Percentiles rank a stretch among this genome's conserved stretches.
phyloP scores from a whole-genome alignment of 2,888 invertebrate species.

The Agonopterix arenella region DNA sequence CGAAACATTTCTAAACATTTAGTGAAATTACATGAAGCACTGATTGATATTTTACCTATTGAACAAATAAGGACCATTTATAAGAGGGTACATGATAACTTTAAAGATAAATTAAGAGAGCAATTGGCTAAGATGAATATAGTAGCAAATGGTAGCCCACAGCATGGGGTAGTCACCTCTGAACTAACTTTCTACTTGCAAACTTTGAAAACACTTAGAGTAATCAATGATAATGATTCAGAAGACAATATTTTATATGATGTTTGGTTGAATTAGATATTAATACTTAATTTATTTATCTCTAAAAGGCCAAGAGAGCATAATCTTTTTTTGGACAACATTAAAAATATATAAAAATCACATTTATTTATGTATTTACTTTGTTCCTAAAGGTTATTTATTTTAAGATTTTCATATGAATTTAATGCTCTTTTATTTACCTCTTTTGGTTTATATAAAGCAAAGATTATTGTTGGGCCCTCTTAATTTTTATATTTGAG shows the following conservation, averaged over 20 bases:
- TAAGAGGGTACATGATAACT: constrained; percentile 87
- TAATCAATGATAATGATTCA: constrained; percentile 84
- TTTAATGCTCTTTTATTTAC: neutral
- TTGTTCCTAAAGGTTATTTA: too few species aligned
- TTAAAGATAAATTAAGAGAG: constrained; percentile 90
- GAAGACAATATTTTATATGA: constrained; percentile 87
- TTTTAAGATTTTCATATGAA: neutral
- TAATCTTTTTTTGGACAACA: too few species aligned
- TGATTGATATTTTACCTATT: constrained; percentile 88
- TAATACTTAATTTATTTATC: too few species aligned
- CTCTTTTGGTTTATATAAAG: neutral
- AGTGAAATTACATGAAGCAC: constrained; percentile 93
- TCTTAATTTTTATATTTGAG: too few species aligned
- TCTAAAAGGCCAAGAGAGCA: too few species aligned
- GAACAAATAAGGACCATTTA: constrained; percentile 87
- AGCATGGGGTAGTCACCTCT: constrained; percentile 95
- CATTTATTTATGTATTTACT: too few species aligned
- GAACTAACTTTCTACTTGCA: constrained; percentile 94
- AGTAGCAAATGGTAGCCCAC: constrained; percentile 96
- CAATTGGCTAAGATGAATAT: constrained; percentile 92
- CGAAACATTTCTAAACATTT: constrained; percentile 92
- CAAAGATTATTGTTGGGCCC: neutral
- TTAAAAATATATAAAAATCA: too few species aligned
- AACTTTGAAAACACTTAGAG: constrained; percentile 87
- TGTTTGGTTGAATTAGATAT: constrained; percentile 83